phyloP scores from a whole-genome alignment of 2,113 vertebrate genomes.

The Thalassoma bifasciatum region DNA sequence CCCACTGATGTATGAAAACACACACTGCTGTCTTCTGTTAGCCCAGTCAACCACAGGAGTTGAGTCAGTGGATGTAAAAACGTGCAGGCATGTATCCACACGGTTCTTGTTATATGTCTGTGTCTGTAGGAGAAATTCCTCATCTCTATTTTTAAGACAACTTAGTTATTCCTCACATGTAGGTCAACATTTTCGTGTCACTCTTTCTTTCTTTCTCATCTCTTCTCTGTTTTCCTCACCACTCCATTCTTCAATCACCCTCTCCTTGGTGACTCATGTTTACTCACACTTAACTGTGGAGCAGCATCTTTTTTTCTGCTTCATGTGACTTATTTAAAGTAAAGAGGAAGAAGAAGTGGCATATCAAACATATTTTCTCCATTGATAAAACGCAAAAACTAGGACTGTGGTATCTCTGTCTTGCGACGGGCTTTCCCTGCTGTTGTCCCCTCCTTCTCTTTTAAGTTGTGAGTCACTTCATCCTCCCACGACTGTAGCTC shows the following conservation, averaged over 20 bases:
- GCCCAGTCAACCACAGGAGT: constrained; percentile 51
- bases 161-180: constrained; percentile 2
- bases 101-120: background rate
- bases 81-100: constrained; percentile 12
- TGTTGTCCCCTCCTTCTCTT: constrained; percentile 11
- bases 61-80: constrained; percentile 62
- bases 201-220: background rate
- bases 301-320: constrained; percentile 16
- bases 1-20: constrained; percentile 51
- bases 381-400: constrained; percentile 17
- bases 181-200: constrained; percentile 7
- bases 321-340: constrained; percentile 1
- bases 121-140: constrained; percentile 5
- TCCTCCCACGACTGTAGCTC: constrained; percentile 31
- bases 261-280: constrained; percentile 65
- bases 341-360: constrained; percentile 5
- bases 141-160: constrained; percentile 6
- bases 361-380: background rate
- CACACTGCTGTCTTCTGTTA: constrained; percentile 48
- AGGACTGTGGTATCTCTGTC: background rate
- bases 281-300: constrained; percentile 54
- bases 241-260: constrained; percentile 7
- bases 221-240: background rate
- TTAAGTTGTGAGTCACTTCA: constrained; percentile 42
- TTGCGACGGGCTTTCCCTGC: background rate